These are phyloP conservation scores for Pristionchus mayeri DNA, from an alignment of 2,888 invertebrate genomes.

Conservation along the genomic window DNA sequence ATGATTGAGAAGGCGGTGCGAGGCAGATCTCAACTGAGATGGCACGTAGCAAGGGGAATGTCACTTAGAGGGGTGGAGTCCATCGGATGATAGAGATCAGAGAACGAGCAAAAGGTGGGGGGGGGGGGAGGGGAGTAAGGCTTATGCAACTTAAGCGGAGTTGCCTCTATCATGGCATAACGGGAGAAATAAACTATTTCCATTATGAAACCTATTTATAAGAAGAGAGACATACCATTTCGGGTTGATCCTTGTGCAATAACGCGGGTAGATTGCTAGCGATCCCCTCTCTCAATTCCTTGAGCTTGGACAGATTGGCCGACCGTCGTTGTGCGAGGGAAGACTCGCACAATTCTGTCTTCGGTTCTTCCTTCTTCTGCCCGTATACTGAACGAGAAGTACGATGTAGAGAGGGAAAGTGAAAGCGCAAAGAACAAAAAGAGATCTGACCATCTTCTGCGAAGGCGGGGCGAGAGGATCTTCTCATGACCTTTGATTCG, in stretches of 20 bases:
- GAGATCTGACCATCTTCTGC: conserved; percentile 65
- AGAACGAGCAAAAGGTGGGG: conserved; percentile 4
- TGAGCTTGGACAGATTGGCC: conserved; percentile 71
- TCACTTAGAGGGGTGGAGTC: conserved; percentile 24
- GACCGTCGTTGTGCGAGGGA: conserved; percentile 72
- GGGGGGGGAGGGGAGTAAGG: not conserved
- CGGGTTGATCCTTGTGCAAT: conserved; percentile 22
- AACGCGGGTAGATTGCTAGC: not conserved
- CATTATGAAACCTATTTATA: no score
- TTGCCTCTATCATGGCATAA: no score
- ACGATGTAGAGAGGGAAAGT: not conserved
- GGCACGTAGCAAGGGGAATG: conserved; percentile 30
- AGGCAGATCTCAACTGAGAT: not conserved
- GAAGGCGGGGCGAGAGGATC: conserved; percentile 65
- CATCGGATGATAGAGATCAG: conserved; percentile 23
- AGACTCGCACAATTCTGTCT: conserved; percentile 67
- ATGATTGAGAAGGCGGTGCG: not conserved
- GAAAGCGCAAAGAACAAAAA: not conserved
- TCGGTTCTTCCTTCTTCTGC: conserved; percentile 54
- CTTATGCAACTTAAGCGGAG: conserved; percentile 5
- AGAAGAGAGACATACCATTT: conserved; percentile 18
- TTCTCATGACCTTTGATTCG: conserved; percentile 20
- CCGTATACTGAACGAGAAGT: conserved; percentile 66
- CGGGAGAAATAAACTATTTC: no score
- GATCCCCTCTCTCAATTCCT: conserved; percentile 55